phyloP scores from a whole-genome alignment of 2,888 invertebrate species.

The Hybos culiciformis region DNA sequence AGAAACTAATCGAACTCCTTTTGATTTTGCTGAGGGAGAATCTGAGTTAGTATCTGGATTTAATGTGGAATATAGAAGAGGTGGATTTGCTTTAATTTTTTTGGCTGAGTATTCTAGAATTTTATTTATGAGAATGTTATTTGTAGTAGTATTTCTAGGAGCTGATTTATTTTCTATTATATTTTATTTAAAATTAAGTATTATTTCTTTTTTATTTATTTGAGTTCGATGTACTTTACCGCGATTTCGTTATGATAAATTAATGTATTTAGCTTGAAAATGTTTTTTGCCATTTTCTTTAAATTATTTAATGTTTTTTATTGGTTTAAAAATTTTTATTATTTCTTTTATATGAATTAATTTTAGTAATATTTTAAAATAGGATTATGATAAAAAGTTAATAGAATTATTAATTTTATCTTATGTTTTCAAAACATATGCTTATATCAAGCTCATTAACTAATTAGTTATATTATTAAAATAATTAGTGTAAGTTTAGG shows the following conservation, averaged over 20 bases:
- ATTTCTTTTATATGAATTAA: constrained; percentile 31
- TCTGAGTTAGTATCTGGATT: constrained; percentile 66
- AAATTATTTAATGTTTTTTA: constrained; percentile 47
- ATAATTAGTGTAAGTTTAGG: too few relatives aligned
- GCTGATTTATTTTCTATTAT: constrained; percentile 36
- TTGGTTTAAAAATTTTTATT: constrained; percentile 39
- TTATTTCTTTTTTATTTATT: constrained; percentile 48
- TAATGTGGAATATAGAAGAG: constrained; percentile 63
- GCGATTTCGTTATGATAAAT: constrained; percentile 61
- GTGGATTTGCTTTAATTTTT: constrained; percentile 59
- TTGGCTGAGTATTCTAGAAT: constrained; percentile 54
- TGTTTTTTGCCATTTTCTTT: constrained; percentile 48
- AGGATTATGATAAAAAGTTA: too few relatives aligned
- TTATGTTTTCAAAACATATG: constrained; percentile 58
- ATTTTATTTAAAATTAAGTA: constrained; percentile 42
- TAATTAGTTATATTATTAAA: constrained; percentile 33
- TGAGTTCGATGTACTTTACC: constrained; percentile 53
- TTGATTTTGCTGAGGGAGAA: constrained; percentile 69
- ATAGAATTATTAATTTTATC: constrained; percentile 45
- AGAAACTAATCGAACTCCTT: constrained; percentile 59
- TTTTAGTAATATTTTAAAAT: too few relatives aligned
- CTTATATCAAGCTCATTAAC: constrained; percentile 52
- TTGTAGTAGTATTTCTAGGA: constrained; percentile 45
- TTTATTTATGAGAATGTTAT: constrained; percentile 51
- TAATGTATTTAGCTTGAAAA: constrained; percentile 56